Conservation (phyloP, 1,140 invertebrate genomes). For the Hylaeus anthracinus region DNA sequence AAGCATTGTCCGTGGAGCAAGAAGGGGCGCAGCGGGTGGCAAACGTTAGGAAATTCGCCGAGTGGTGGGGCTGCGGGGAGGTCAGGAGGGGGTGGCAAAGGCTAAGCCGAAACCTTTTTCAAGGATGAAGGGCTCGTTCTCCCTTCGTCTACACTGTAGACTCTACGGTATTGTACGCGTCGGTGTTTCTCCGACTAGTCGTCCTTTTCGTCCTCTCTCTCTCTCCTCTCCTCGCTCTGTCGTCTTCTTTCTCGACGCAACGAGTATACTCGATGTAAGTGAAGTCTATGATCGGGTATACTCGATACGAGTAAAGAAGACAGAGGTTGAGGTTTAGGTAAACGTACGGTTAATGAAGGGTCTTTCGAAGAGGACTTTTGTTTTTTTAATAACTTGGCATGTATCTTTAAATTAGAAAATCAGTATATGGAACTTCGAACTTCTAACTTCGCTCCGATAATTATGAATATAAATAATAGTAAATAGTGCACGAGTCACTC, state of each 20-base stretch:
- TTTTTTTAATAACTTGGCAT: no score
- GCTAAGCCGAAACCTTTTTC: conserved; percentile 62
- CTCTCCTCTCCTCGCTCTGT: not conserved
- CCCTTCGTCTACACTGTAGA: not conserved
- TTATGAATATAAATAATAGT: no score
- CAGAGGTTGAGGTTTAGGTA: no score
- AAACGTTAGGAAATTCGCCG: conserved; percentile 67
- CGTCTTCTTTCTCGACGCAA: conserved; percentile 10
- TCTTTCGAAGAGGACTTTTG: no score
- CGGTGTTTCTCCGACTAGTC: not conserved
- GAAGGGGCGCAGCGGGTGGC: conserved; percentile 68
- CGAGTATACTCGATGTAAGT: not conserved
- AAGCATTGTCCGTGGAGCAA: conserved; percentile 67
- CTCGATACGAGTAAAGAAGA: no score
- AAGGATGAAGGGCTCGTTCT: conserved; percentile 37
- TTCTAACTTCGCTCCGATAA: no score
- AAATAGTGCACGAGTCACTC: no score
- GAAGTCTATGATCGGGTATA: no score
- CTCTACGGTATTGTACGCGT: conserved; percentile 15
- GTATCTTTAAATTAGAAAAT: no score
- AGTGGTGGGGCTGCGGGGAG: conserved; percentile 33
- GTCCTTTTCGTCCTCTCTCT: not conserved
- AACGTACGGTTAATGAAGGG: no score
- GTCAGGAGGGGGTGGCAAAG: conserved; percentile 49
- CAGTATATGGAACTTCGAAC: no score